Base-by-base conservation (phyloP, 2,888 invertebrate genomes). In the Lottia scabra region DNA sequence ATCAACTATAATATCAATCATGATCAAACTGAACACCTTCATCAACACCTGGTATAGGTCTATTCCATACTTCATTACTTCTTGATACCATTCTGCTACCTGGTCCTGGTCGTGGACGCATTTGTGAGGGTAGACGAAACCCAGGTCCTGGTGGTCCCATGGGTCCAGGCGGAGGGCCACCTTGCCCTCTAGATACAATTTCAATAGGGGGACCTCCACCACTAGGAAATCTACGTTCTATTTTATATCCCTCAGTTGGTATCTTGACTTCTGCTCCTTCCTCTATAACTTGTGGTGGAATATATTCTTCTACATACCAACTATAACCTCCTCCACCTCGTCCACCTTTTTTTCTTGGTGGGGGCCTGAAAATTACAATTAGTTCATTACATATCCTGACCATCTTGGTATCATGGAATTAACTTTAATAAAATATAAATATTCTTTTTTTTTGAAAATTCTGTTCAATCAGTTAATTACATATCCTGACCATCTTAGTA, bases 221-320 rank as follows among this genome's bases (percentile, higher is more conserved):
- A 23, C 19, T 56, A 56, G 56, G 56, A 56, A 56, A 56, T 23
- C 56, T 19, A 23, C 56, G 19, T 56, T 56, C 56, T 56, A 56
- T 56, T 56, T 23, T 56, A 23, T 56, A 56, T 10, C 19, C 56
- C 15, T 56, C 56, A 19, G 19, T 56, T 56, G 56, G 56, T 38
- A 38, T 38, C 10, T 38, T 38, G 10, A 38, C 10, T 19, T 56
- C 56, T 56, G 12, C 23, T 19, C 56, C 56, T 56, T 56, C 56
- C 23, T 56, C 56, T 56, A 56, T 23, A 12, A 56, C 19, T 56
- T 56, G 56, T 23, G 56, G 56, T 23, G 56, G 56, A 13, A 56
- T 23, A 56, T 56, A 56, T 56, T 56, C 56, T 56, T 56, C 56
- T 19, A 56, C 56, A 56, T 56, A 56, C 56, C 56, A 56, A 56